Conservation (phyloP, 2,888 invertebrate genomes). For the Gerris lacustris region DNA sequence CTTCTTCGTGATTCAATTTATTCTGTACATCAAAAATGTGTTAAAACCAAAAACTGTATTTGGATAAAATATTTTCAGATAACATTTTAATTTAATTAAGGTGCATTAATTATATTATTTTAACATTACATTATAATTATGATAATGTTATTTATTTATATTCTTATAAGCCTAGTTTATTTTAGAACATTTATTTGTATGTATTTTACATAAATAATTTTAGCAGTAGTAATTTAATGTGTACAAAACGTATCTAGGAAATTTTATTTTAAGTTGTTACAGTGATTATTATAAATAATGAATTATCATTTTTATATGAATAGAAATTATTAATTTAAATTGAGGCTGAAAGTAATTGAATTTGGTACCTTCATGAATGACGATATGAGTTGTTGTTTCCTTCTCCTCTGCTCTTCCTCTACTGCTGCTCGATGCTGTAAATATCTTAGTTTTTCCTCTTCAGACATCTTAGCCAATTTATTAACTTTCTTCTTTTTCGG, state of each 20-base stretch:
- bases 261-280: too few relatives aligned
- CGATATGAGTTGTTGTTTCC: constrained; percentile 67
- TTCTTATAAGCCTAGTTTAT: too few relatives aligned
- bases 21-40: constrained; percentile 43
- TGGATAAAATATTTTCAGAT: neutral
- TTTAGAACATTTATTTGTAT: too few relatives aligned
- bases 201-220: too few relatives aligned
- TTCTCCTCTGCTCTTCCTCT: constrained; percentile 64
- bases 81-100: neutral
- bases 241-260: too few relatives aligned
- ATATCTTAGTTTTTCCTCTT: constrained; percentile 68
- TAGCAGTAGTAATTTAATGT: too few relatives aligned
- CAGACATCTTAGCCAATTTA: constrained; percentile 71
- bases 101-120: neutral
- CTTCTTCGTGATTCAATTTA: constrained; percentile 69
- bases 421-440: constrained; percentile 68
- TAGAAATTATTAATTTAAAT: too few relatives aligned
- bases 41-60: constrained; percentile 11
- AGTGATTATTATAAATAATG: too few relatives aligned
- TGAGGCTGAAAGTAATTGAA: too few relatives aligned
- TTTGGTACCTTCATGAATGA: constrained; percentile 61
- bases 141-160: too few relatives aligned
- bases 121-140: neutral
- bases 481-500: constrained; percentile 59
- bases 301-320: too few relatives aligned